Evolutionary conservation across 1,140 invertebrate genomes (phyloP).

Genomic region (Euwallacea similis): DNA sequence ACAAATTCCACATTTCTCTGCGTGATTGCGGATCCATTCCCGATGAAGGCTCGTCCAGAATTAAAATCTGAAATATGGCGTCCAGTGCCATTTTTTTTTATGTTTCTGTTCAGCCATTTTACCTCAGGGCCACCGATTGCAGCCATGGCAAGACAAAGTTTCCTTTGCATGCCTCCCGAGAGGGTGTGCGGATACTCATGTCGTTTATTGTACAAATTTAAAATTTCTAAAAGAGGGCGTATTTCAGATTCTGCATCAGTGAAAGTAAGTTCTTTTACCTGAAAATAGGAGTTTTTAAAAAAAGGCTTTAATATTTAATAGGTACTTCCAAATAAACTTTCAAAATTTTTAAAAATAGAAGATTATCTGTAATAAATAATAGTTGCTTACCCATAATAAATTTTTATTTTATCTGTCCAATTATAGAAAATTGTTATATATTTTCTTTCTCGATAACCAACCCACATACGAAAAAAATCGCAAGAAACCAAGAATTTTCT

Average conservation of each 20-base stretch:
- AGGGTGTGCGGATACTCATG: conserved; percentile 57
- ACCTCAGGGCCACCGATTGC: conserved; percentile 58
- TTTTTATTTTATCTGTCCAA: too few species aligned
- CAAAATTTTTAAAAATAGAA: too few species aligned
- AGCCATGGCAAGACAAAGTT: conserved; percentile 67
- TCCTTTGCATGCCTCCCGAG: conserved; percentile 72
- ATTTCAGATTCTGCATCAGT: conserved; percentile 55
- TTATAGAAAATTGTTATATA: too few species aligned
- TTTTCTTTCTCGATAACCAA: too few species aligned
- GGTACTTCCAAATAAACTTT: too few species aligned
- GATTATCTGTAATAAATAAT: too few species aligned
- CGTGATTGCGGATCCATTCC: conserved; percentile 93
- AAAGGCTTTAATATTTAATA: too few species aligned
- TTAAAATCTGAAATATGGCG: conserved; percentile 56
- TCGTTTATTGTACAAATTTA: conserved; percentile 63
- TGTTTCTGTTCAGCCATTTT: neutral
- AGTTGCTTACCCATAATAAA: too few species aligned
- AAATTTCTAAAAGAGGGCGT: conserved; percentile 54
- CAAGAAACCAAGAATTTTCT: too few species aligned
- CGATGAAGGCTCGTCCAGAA: conserved; percentile 92
- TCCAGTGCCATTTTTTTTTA: neutral
- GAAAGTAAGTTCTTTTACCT: conserved; percentile 61
- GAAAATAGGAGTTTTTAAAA: conserved; percentile 14
- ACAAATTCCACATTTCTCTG: conserved; percentile 87
- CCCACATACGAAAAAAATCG: too few species aligned